A percentile compares a stretch with the other conserved stretches of the same genome.
Conservation (phyloP, 1,140 invertebrate genomes). For the Odontomachus brunneus region DNA sequence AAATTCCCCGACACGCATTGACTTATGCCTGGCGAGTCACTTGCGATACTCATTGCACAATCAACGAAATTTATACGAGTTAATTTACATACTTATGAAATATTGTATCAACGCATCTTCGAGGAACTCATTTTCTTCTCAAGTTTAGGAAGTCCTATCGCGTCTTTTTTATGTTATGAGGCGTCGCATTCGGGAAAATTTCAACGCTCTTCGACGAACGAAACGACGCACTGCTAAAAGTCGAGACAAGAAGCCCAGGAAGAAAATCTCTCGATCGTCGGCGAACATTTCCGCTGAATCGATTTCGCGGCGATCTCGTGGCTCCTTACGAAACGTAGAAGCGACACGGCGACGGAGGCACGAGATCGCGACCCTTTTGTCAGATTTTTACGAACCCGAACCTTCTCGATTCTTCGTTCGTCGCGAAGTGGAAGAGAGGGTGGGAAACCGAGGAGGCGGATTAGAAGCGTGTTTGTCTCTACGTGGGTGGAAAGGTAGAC, state of each 20-base stretch:
- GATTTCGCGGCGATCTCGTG: slow-evolving; percentile 11
- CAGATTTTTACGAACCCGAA: slow-evolving; percentile 6
- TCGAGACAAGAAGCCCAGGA: not conserved
- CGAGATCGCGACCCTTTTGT: slow-evolving; percentile 37
- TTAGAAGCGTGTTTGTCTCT: not conserved
- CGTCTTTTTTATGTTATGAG: no score
- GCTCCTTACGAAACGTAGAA: not conserved
- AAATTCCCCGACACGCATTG: not conserved
- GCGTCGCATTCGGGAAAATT: not conserved
- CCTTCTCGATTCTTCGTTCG: not conserved
- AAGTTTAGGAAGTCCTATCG: no score
- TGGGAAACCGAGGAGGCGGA: slow-evolving; percentile 11
- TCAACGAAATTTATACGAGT: no score
- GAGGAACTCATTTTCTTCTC: not conserved
- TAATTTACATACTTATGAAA: no score
- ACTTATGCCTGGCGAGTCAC: no score
- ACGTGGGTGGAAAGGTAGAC: slow-evolving; percentile 20
- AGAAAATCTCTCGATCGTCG: not conserved
- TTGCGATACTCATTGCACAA: no score
- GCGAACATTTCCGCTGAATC: slow-evolving; percentile 19
- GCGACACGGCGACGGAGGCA: not conserved
- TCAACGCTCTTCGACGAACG: not conserved
- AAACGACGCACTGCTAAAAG: not conserved
- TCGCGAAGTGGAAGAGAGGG: not conserved
- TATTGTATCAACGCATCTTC: no score